Percentiles rank a stretch among this genome's conserved stretches.
These are phyloP conservation scores for Drosophila cracens DNA, from an alignment of 2,888 invertebrate species.

Conservation along the genomic window DNA sequence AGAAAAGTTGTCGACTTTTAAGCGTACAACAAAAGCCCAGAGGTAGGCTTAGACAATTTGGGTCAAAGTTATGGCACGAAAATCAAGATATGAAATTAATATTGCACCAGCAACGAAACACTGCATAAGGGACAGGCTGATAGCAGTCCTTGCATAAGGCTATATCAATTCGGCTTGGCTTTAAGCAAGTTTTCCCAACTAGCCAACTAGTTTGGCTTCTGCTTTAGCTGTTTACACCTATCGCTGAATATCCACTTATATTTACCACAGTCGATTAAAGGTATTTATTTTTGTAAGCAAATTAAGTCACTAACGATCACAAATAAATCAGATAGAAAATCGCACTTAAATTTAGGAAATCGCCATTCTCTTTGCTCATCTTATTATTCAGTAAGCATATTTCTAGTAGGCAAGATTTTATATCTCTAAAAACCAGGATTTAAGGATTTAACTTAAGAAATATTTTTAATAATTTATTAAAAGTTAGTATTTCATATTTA, in stretches of 20 bases:
- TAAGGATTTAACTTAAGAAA: neutral
- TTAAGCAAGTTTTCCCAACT: conserved; percentile 1
- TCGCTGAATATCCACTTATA: neutral
- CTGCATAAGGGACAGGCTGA: conserved; percentile 7
- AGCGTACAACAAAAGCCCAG: conserved; percentile 46
- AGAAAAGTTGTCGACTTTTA: conserved; percentile 75
- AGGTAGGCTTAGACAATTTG: conserved; percentile 61
- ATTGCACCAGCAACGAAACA: conserved; percentile 60
- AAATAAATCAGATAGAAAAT: neutral
- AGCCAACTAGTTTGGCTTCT: neutral
- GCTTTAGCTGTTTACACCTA: neutral
- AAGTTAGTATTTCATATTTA: too few species aligned
- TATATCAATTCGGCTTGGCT: neutral
- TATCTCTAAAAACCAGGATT: neutral
- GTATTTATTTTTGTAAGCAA: neutral
- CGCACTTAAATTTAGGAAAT: neutral
- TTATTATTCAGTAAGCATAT: neutral
- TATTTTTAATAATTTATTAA: neutral
- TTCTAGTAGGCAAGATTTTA: neutral
- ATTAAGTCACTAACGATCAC: neutral
- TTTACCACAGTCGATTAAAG: neutral
- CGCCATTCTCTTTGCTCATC: neutral
- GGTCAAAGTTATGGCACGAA: conserved; percentile 71
- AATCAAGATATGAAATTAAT: conserved; percentile 79
- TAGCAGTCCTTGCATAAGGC: neutral